Evolutionary conservation across 2,113 vertebrate genomes (phyloP).

Genomic region (Oenanthe melanoleuca): DNA sequence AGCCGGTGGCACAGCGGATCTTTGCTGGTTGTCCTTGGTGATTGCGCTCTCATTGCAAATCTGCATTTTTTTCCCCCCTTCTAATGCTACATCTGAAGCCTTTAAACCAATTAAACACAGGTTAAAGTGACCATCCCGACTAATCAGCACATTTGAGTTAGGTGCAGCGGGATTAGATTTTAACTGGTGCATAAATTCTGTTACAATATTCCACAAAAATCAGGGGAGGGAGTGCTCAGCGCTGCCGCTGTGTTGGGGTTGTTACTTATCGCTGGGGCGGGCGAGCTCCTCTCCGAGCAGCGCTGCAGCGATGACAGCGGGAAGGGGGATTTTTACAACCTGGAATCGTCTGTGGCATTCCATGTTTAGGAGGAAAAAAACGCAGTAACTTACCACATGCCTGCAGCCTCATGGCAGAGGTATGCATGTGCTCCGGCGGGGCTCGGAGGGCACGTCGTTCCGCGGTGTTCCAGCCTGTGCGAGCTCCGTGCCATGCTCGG

Average conservation of each 20-base stretch:
- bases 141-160: neutral
- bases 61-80: neutral
- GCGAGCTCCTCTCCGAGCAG: fast-evolving
- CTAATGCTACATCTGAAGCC: constrained; percentile 9
- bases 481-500: neutral
- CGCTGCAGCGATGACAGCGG: neutral
- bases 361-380: neutral
- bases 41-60: neutral
- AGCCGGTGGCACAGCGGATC: neutral
- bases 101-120: constrained; percentile 34
- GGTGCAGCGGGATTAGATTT: neutral
- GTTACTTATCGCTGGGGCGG: neutral
- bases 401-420: neutral
- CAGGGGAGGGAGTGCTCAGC: neutral
- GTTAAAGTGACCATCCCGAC: constrained; percentile 23
- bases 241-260: fast-evolving
- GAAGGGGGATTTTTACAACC: neutral
- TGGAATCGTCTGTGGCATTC: neutral
- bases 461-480: neutral
- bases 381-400: neutral
- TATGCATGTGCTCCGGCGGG: neutral
- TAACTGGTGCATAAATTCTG: neutral
- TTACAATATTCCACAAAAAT: neutral
- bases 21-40: neutral
- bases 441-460: neutral